Base-by-base conservation (phyloP, 2,888 invertebrate genomes). In the Caenorhabditis sp. region DNA sequence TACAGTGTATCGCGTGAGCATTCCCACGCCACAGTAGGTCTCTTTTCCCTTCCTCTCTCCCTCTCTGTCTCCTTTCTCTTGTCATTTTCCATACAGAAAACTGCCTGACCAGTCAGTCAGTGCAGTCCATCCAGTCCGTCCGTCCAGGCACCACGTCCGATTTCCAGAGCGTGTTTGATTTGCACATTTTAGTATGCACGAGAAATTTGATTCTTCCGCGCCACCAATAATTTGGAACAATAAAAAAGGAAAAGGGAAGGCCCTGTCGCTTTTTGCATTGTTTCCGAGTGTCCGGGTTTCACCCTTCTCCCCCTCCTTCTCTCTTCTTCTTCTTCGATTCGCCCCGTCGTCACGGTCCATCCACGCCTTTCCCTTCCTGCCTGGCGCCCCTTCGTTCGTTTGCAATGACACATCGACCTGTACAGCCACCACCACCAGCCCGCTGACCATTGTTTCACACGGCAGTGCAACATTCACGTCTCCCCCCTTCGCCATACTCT, bases 221-320 rank as follows among this genome's bases (percentile, higher is more conserved):
- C 71, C 71, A 62, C 71, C 71, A 74, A 74, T 74, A 60, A 74
- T 67, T 74, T 53, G 65, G 65, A 74, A 74, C 74, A 74, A 74
- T 60, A 58, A 65, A 60, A 44, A 58, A 51, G n/a, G 51, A 32
- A 47, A 13, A 53, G 26, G 28, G 35, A 8, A 13, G 40, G 9
- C 24, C 15, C 61, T 47, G 40, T 26, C 53, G 55, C 47, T 51
- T 47, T 68, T 51, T 55, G 26, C 26, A 24, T 67, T 67, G 26
- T 28, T 44, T 44, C 53, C 26, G 47, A n/a, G 26, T 47, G 47
- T 61, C 61, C 61, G 61, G 61, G 61, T 61, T 61, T 61, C 28
- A 2, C 22, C 58, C 35, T n/a, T n/a, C n/a, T n/a, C n/a, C n/a
- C n/a, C n/a, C n/a, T n/a, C n/a, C n/a, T n/a, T n/a, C n/a, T n/a